Evolutionary conservation across 2,113 vertebrate genomes (phyloP).

Genomic region (Microcebus griseorufus): DNA sequence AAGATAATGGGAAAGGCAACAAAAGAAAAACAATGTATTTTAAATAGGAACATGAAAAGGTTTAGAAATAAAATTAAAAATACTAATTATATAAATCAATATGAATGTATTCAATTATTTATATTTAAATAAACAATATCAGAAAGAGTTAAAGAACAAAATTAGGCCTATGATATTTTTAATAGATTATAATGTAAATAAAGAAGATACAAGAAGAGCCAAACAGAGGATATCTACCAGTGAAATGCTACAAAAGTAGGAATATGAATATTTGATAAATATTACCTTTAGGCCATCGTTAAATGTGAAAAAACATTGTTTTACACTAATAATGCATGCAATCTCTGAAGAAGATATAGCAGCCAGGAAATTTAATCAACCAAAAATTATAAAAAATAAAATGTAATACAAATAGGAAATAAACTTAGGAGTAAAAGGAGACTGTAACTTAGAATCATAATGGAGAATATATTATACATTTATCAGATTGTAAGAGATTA

Average conservation of each 20-base stretch:
- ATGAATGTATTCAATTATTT: background rate
- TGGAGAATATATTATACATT: background rate
- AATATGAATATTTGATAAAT: background rate
- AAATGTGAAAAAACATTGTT: background rate
- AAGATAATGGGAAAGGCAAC: background rate
- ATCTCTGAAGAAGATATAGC: background rate
- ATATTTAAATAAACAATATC: background rate
- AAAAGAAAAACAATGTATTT: background rate
- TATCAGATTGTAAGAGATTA: background rate
- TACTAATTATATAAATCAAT: background rate
- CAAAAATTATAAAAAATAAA: background rate
- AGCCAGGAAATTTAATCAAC: background rate
- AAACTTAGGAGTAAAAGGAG: background rate
- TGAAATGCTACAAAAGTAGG: background rate
- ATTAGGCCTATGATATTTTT: background rate
- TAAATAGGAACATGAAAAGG: background rate
- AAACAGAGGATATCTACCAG: background rate
- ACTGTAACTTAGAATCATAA: background rate
- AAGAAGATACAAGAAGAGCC: background rate
- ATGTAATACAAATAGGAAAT: background rate
- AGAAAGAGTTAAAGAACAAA: background rate
- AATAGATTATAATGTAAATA: background rate
- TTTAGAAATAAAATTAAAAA: background rate
- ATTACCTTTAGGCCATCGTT: background rate
- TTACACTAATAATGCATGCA: background rate